Conservation (phyloP, 2,888 invertebrate genomes). For the Mechanitis mazaeus region DNA sequence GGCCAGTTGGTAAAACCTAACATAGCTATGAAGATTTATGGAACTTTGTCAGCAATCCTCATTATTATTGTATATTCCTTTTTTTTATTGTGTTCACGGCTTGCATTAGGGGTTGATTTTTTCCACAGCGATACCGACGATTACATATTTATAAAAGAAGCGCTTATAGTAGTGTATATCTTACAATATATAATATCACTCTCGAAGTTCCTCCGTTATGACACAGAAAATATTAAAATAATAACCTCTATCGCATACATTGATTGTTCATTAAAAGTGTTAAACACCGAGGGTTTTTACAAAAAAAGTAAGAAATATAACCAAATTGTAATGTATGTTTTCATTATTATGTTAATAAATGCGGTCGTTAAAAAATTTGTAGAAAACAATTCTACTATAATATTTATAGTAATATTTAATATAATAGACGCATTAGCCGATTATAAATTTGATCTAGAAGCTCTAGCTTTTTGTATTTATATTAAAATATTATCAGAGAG, state of each 20-base stretch:
- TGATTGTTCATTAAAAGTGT: constrained; percentile 16
- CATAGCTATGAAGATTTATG: constrained; percentile 37
- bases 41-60: constrained; percentile 28
- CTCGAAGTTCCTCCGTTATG: constrained; percentile 37
- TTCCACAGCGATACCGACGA: constrained; percentile 23
- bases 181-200: constrained; percentile 39
- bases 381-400: neutral
- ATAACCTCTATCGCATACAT: constrained; percentile 13
- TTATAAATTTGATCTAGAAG: neutral
- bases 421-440: neutral
- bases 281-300: constrained; percentile 6
- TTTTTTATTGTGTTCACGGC: constrained; percentile 18
- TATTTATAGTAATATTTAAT: neutral
- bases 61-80: constrained; percentile 29
- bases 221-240: constrained; percentile 32
- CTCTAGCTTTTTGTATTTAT: neutral
- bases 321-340: constrained; percentile 7
- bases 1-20: too few relatives aligned
- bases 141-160: constrained; percentile 35
- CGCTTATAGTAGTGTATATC: constrained; percentile 38
- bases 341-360: constrained; percentile 2
- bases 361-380: neutral
- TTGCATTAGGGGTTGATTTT: constrained; percentile 22
- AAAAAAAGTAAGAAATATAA: constrained; percentile 6
- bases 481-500: constrained; percentile 6